Conservation (phyloP, 2,113 vertebrate genomes). For the Labrus mixtus region DNA sequence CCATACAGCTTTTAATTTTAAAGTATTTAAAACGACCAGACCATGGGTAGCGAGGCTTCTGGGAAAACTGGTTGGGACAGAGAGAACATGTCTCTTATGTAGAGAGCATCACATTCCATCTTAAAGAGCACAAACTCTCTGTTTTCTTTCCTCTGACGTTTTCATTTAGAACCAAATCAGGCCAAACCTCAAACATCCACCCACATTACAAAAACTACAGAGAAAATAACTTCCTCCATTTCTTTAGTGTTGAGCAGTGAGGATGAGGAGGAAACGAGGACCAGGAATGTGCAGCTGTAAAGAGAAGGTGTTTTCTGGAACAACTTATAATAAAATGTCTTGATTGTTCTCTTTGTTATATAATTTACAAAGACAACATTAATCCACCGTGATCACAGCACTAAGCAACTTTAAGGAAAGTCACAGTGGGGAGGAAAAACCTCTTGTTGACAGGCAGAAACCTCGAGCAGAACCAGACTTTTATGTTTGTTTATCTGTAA, state of each 20-base stretch:
- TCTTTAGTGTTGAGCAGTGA: neutral
- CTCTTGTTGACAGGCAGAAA: too few species aligned
- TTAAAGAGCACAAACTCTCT: constrained; percentile 19
- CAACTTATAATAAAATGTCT: too few species aligned
- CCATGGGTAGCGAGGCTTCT: constrained; percentile 5
- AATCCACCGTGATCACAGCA: too few species aligned
- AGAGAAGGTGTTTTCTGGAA: neutral
- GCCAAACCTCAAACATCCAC: constrained; percentile 65
- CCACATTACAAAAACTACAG: constrained; percentile 15
- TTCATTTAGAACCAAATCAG: constrained; percentile 24
- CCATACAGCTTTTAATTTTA: constrained; percentile 24
- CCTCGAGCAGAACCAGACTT: too few species aligned
- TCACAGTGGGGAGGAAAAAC: too few species aligned
- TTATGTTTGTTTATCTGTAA: too few species aligned
- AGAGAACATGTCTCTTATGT: constrained; percentile 33
- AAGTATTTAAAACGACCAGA: constrained; percentile 6
- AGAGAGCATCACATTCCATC: constrained; percentile 60
- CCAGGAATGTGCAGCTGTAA: neutral
- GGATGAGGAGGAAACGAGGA: neutral
- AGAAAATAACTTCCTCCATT: neutral
- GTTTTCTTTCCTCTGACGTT: constrained; percentile 38
- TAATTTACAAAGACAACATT: too few species aligned
- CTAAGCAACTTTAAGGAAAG: too few species aligned
- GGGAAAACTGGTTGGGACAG: constrained; percentile 51
- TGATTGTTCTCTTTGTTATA: too few species aligned